Evolutionary conservation across 2,888 invertebrate genomes (phyloP).

Genomic region (Leptinotarsa peninsularis): DNA sequence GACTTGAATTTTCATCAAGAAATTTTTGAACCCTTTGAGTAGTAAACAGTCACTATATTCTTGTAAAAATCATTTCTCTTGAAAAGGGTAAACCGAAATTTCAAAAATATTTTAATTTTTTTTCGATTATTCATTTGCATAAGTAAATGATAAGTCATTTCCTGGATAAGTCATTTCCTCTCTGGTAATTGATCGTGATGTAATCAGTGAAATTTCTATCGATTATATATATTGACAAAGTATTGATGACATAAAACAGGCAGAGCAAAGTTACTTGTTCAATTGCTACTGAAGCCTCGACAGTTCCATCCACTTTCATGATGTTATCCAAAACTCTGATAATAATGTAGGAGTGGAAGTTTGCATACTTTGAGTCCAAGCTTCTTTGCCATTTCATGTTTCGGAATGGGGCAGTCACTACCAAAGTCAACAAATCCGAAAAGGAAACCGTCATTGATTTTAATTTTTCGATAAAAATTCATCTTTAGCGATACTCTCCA

Average conservation of each 20-base stretch:
- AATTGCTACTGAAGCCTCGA: background rate
- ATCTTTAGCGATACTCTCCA: background rate
- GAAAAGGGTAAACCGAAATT: background rate
- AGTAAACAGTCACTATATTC: background rate
- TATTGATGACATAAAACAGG: background rate
- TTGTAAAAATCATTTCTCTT: background rate
- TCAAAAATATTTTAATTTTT: background rate
- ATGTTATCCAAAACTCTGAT: background rate
- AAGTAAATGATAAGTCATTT: background rate
- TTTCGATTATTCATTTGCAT: background rate
- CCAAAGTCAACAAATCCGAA: background rate
- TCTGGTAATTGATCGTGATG: background rate
- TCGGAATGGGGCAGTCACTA: background rate
- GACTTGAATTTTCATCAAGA: background rate
- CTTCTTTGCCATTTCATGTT: background rate
- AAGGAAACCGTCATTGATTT: background rate
- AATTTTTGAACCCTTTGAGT: background rate
- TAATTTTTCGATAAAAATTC: background rate
- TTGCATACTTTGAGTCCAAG: background rate
- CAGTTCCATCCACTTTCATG: background rate
- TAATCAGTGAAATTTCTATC: slow-evolving; percentile 10
- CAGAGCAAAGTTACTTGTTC: background rate
- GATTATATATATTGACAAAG: slow-evolving; percentile 3
- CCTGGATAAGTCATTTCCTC: no score
- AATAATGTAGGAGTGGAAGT: background rate